Evolutionary conservation across 2,888 invertebrate species (phyloP).

Genomic region (Apamea crenata): DNA sequence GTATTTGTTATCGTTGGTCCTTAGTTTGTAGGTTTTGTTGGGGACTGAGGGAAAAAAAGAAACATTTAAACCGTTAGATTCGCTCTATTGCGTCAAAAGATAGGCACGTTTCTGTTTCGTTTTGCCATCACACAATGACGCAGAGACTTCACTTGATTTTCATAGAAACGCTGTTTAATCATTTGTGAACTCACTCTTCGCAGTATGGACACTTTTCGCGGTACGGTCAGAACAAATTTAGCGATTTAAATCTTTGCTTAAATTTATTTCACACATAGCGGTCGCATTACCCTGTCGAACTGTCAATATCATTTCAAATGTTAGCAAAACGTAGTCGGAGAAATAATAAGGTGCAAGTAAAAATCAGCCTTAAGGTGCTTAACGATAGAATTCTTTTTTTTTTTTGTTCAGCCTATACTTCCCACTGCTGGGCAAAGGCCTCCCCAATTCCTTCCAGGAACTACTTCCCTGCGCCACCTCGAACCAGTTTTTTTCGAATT

Average conservation of each 20-base stretch:
- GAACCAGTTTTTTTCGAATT: too few species aligned
- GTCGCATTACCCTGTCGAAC: neutral
- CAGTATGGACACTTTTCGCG: neutral
- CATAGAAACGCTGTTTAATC: neutral
- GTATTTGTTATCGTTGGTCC: neutral
- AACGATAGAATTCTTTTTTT: too few species aligned
- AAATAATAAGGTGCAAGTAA: neutral
- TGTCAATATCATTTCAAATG: neutral
- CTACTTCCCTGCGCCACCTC: too few species aligned
- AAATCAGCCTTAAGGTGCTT: neutral
- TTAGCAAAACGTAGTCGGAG: neutral
- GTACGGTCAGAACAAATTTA: neutral
- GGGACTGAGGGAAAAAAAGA: neutral
- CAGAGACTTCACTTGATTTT: neutral
- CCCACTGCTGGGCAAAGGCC: too few species aligned
- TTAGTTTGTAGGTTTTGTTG: neutral
- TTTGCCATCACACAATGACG: neutral
- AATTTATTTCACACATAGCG: too few species aligned
- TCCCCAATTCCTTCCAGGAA: too few species aligned
- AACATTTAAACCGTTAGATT: neutral
- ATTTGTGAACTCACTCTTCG: neutral
- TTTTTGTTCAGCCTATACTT: too few species aligned
- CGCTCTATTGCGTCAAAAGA: neutral
- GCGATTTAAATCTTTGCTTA: neutral
- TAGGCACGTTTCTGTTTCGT: neutral